Percentiles rank a stretch among this genome's conserved stretches.
Conservation (phyloP, 2,113 vertebrate genomes). For the Corvus cornix region DNA sequence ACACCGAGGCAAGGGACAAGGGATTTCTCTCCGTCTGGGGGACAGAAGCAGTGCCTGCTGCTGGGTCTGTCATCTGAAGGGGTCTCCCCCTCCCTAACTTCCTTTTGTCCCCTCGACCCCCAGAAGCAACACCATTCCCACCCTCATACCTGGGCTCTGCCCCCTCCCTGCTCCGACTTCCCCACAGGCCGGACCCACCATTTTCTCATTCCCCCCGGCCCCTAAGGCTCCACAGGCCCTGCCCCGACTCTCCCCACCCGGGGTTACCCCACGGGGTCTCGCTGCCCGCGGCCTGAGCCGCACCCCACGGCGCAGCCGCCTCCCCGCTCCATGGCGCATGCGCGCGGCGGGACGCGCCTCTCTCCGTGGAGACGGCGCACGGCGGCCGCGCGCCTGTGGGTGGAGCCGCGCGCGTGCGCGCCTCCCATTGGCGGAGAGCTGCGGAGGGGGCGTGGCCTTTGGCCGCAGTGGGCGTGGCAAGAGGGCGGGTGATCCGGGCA, state of each 20-base stretch:
- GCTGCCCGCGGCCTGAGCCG: too few relatives aligned
- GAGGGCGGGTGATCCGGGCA: fast-evolving
- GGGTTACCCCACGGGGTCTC: neutral
- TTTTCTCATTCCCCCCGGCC: too few relatives aligned
- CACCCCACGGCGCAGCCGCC: neutral
- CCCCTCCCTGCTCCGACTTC: neutral
- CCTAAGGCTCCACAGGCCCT: too few relatives aligned
- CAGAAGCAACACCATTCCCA: neutral
- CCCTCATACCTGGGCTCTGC: neutral
- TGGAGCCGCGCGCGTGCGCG: fast-evolving
- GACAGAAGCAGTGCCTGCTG: neutral
- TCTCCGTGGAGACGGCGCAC: neutral
- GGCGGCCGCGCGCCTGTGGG: neutral
- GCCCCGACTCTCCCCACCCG: fast-evolving
- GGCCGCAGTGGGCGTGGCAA: fast-evolving
- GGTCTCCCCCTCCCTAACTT: fast-evolving
- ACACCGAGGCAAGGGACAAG: fast-evolving
- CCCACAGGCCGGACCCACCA: neutral
- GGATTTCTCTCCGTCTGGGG: neutral
- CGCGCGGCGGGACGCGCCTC: neutral
- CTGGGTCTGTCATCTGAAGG: too few relatives aligned
- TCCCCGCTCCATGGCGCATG: neutral
- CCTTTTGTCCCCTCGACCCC: too few relatives aligned
- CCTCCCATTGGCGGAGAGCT: neutral
- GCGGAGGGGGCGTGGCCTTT: fast-evolving